Evolutionary conservation across 2,797 vertebrate genomes (phyloP).

Genomic region (Silurus lanzhouensis): DNA sequence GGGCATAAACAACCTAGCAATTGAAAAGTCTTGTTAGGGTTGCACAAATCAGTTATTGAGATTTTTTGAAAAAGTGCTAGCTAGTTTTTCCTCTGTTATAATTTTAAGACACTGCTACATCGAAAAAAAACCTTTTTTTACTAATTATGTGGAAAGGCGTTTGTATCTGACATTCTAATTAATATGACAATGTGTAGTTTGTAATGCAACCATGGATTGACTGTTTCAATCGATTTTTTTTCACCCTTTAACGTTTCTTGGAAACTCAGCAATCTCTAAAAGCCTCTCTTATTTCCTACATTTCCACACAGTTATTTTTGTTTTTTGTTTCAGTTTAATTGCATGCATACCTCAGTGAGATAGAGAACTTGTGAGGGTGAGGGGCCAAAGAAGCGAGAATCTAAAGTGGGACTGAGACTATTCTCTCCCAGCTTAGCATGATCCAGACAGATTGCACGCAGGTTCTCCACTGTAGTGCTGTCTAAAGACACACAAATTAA

Average conservation of each 20-base stretch:
- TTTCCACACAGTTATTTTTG: neutral
- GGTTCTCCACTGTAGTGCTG: slow-evolving; percentile 94
- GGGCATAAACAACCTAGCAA: slow-evolving; percentile 92
- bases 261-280: neutral
- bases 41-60: neutral
- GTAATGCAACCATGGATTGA: too few species aligned
- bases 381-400: slow-evolving; percentile 95
- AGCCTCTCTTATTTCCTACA: neutral
- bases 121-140: neutral
- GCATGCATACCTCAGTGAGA: slow-evolving; percentile 87
- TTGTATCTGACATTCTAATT: neutral
- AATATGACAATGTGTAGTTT: neutral
- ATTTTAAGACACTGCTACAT: neutral
- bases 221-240: too few species aligned
- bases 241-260: too few species aligned
- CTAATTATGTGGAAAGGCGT: neutral
- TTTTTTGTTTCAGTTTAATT: neutral
- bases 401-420: slow-evolving; percentile 94
- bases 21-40: neutral
- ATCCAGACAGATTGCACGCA: slow-evolving; percentile 94
- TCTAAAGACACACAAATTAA: slow-evolving; percentile 74
- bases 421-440: slow-evolving; percentile 97
- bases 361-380: slow-evolving; percentile 98
- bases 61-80: neutral
- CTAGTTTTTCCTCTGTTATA: neutral